phyloP scores from a whole-genome alignment of 2,113 vertebrate species.

The Xiphophorus maculatus region DNA sequence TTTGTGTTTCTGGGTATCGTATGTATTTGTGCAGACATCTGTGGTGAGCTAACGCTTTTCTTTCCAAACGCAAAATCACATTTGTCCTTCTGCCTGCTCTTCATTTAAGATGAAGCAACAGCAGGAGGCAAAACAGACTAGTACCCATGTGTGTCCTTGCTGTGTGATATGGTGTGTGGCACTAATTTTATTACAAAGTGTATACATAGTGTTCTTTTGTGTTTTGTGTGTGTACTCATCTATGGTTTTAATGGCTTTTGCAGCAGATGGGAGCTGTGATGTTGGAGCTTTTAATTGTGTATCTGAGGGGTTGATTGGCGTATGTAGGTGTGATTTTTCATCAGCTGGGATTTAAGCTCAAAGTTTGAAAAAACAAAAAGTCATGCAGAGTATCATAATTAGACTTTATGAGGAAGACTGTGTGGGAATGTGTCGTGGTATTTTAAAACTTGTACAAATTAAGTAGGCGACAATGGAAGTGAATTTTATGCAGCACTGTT shows the following conservation, averaged over 20 bases:
- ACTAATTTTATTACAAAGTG: constrained; percentile 33
- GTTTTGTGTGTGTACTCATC: not conserved
- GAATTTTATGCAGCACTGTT: not conserved
- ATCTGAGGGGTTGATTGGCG: constrained; percentile 46
- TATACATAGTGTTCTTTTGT: not conserved
- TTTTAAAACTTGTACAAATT: not conserved
- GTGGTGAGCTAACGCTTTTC: constrained; percentile 25
- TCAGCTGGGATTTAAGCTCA: constrained; percentile 20
- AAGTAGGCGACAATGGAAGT: not conserved
- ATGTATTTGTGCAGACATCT: constrained; percentile 50
- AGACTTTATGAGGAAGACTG: not conserved
- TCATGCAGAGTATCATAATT: not conserved
- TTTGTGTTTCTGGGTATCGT: constrained; percentile 1
- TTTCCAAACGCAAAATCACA: constrained; percentile 31
- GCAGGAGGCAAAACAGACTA: constrained; percentile 28
- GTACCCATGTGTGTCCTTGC: constrained; percentile 9
- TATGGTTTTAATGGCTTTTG: constrained; percentile 29
- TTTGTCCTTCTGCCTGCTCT: constrained; percentile 54
- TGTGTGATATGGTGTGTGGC: constrained; percentile 11
- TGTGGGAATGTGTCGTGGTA: not conserved
- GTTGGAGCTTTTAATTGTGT: constrained; percentile 60
- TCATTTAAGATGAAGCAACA: constrained; percentile 26
- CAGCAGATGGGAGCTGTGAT: constrained; percentile 65
- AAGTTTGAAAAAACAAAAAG: constrained; percentile 40
- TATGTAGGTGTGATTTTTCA: constrained; percentile 35